Evolutionary conservation across 2,888 invertebrate species (phyloP).

Genomic region (Barypeithes pellucidus): DNA sequence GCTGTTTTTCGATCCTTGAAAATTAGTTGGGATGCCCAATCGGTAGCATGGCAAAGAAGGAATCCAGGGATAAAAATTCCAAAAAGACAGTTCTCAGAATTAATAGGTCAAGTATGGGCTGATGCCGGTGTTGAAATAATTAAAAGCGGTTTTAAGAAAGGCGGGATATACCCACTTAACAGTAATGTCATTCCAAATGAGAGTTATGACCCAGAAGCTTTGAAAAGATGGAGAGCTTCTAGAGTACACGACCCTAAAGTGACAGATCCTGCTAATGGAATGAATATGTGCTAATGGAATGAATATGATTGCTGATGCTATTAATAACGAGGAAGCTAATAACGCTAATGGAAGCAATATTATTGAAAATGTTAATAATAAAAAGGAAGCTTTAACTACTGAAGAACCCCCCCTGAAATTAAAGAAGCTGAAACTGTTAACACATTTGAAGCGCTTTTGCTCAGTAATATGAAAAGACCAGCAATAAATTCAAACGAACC

Average conservation of each 20-base stretch:
- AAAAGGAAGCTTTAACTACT: neutral
- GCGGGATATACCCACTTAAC: conserved; percentile 40
- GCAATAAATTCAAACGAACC: neutral
- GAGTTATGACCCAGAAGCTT: conserved; percentile 44
- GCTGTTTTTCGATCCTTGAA: conserved; percentile 48
- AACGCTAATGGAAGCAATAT: conserved; percentile 3
- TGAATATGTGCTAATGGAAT: conserved; percentile 1
- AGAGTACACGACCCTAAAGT: neutral
- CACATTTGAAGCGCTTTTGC: neutral
- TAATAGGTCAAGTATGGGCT: conserved; percentile 41
- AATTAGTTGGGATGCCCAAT: conserved; percentile 39
- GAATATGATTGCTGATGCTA: conserved; percentile 4
- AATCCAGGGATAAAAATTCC: conserved; percentile 49
- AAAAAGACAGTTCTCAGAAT: conserved; percentile 39
- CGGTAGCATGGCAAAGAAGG: conserved; percentile 46
- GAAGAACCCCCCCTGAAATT: neutral
- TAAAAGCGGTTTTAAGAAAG: conserved; percentile 42
- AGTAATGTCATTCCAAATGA: conserved; percentile 44
- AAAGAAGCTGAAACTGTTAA: no score
- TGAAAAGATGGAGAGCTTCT: conserved; percentile 19
- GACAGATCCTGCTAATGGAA: neutral
- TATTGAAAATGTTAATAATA: conserved; percentile 4
- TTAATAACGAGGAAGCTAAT: conserved; percentile 6
- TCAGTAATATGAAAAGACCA: neutral
- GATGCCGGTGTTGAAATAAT: conserved; percentile 38